phyloP scores from a whole-genome alignment of 2,113 vertebrate species.

The Dicentrarchus labrax region DNA sequence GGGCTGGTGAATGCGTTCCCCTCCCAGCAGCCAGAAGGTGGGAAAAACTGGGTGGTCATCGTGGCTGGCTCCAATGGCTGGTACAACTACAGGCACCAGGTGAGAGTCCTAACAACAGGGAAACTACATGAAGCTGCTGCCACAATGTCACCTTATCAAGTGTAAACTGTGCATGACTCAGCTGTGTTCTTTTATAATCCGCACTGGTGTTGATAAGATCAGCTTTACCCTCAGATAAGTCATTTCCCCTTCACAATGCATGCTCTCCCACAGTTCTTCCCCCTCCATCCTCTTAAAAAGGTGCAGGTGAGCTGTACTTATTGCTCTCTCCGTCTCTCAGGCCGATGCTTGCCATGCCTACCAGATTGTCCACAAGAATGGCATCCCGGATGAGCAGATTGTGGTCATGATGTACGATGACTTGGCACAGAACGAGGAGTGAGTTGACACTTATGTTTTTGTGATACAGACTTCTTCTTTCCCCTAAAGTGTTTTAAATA shows the following conservation, averaged over 20 bases:
- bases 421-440: constrained; percentile 89
- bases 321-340: constrained; percentile 73
- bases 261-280: not conserved
- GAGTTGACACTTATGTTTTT: constrained; percentile 77
- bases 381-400: constrained; percentile 96
- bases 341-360: constrained; percentile 97
- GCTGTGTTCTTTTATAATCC: not conserved
- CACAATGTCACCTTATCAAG: constrained; percentile 1
- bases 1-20: constrained; percentile 72
- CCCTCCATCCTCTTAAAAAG: not conserved
- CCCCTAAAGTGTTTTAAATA: fast-evolving
- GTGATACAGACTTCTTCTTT: constrained; percentile 1
- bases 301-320: not conserved
- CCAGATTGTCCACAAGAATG: constrained; percentile 95
- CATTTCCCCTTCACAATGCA: not conserved
- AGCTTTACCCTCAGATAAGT: constrained; percentile 4
- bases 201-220: constrained; percentile 16
- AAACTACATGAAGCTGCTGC: not conserved
- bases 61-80: constrained; percentile 94
- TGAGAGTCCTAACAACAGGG: constrained; percentile 61
- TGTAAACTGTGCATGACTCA: constrained; percentile 19
- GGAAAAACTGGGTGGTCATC: constrained; percentile 97
- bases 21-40: constrained; percentile 80
- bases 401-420: constrained; percentile 99
- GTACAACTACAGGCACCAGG: constrained; percentile 99